Conservation (phyloP, 2,113 vertebrate genomes). For the Peromyscus californicus region DNA sequence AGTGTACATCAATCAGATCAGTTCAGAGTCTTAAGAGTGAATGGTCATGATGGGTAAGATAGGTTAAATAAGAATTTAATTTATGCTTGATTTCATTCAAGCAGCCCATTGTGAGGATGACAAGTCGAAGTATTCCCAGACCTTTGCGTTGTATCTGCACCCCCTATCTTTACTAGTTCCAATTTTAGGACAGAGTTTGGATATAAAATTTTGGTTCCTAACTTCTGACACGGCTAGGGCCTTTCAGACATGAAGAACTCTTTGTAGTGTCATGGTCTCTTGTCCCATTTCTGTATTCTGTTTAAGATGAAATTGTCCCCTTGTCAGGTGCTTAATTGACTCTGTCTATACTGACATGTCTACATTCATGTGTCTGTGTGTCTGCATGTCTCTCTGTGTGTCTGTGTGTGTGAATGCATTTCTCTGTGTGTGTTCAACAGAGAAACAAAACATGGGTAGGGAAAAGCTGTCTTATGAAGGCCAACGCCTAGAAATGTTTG, state of each 20-base stretch:
- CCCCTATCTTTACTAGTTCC: slow-evolving; percentile 5
- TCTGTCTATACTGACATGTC: background rate
- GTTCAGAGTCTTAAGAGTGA: slow-evolving; percentile 57
- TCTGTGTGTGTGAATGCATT: background rate
- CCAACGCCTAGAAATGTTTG: background rate
- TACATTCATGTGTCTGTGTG: background rate
- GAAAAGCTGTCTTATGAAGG: background rate
- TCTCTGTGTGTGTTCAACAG: background rate
- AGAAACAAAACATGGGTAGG: background rate
- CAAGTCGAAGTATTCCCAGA: background rate
- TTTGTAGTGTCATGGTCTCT: background rate
- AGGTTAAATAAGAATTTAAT: slow-evolving; percentile 52
- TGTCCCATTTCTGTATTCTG: background rate
- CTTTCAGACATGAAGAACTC: slow-evolving; percentile 16
- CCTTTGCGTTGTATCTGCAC: background rate
- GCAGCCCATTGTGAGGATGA: background rate
- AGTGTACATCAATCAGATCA: background rate
- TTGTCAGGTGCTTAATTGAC: background rate
- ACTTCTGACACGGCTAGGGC: background rate
- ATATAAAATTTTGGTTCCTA: background rate
- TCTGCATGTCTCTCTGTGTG: background rate
- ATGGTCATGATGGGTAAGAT: slow-evolving; percentile 46
- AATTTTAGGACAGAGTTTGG: slow-evolving; percentile 17
- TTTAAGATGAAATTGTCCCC: slow-evolving; percentile 49
- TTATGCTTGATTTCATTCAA: slow-evolving; percentile 40